These are phyloP conservation scores for Xestia xanthographa DNA, from an alignment of 2,888 invertebrate genomes.

Conservation along the genomic window DNA sequence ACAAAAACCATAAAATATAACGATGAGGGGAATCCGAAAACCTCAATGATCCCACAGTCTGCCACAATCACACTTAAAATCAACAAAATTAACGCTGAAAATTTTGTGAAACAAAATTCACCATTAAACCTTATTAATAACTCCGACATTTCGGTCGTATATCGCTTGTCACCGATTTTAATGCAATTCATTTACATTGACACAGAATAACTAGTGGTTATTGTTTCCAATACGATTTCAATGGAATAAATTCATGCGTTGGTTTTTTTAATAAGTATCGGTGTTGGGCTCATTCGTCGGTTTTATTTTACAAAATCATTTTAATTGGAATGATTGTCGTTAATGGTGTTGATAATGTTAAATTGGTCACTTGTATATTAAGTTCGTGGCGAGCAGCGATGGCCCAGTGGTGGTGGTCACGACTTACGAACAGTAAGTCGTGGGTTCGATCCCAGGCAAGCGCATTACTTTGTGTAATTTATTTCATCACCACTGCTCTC, in stretches of 20 bases:
- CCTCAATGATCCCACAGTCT: not conserved
- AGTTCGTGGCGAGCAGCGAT: too few species aligned
- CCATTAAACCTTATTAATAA: conserved; percentile 33
- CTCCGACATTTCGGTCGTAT: conserved; percentile 29
- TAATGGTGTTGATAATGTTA: conserved; percentile 21
- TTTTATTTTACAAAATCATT: conserved; percentile 37
- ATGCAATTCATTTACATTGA: conserved; percentile 58
- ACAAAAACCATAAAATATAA: not conserved
- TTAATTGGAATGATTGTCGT: conserved; percentile 22
- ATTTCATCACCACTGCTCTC: too few species aligned
- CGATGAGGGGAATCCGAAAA: not conserved
- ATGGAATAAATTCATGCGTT: conserved; percentile 45
- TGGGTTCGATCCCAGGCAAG: too few species aligned
- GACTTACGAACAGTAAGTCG: too few species aligned
- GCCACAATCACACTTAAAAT: conserved; percentile 21
- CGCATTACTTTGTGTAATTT: too few species aligned
- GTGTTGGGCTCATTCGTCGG: conserved; percentile 11
- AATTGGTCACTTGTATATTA: conserved; percentile 13
- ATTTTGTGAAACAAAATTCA: conserved; percentile 25
- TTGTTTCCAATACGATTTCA: conserved; percentile 51
- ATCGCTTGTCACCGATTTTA: conserved; percentile 47
- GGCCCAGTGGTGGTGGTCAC: too few species aligned
- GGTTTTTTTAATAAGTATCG: conserved; percentile 48
- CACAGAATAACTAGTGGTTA: conserved; percentile 42
- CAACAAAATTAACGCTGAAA: conserved; percentile 5